Evolutionary conservation across 1,140 invertebrate genomes (phyloP).

Genomic region (Nomia melanderi): DNA sequence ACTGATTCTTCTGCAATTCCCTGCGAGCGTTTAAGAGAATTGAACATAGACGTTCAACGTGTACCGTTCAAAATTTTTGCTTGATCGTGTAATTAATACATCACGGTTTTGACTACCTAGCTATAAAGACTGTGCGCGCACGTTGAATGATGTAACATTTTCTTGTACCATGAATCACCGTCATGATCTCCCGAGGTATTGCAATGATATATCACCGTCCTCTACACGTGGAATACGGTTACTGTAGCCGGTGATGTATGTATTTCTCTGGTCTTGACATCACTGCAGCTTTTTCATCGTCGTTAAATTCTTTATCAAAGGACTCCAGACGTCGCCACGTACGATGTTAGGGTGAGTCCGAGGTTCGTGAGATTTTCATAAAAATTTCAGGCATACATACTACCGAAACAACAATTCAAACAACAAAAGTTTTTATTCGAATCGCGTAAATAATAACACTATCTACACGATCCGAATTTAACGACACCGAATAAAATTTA

Average conservation of each 20-base stretch:
- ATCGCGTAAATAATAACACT: no score
- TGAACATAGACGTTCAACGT: no score
- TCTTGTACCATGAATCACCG: constrained; percentile 18
- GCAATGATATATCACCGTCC: constrained; percentile 22
- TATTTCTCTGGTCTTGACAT: constrained; percentile 4
- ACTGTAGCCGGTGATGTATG: background rate
- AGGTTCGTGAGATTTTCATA: no score
- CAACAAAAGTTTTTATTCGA: no score
- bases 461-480: no score
- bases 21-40: no score
- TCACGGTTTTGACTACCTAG: background rate
- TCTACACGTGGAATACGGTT: background rate
- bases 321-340: constrained; percentile 15
- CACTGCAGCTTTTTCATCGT: background rate
- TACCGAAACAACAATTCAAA: no score
- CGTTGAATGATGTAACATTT: constrained; percentile 35
- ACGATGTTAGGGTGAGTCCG: no score
- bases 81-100: constrained; percentile 12
- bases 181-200: background rate
- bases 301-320: background rate
- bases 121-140: constrained; percentile 19
- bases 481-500: no score
- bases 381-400: no score
- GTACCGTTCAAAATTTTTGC: no score
- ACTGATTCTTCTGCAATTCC: no score